Evolutionary conservation across 2,797 vertebrate species (phyloP).

Genomic region (Sebastes glaucus): DNA sequence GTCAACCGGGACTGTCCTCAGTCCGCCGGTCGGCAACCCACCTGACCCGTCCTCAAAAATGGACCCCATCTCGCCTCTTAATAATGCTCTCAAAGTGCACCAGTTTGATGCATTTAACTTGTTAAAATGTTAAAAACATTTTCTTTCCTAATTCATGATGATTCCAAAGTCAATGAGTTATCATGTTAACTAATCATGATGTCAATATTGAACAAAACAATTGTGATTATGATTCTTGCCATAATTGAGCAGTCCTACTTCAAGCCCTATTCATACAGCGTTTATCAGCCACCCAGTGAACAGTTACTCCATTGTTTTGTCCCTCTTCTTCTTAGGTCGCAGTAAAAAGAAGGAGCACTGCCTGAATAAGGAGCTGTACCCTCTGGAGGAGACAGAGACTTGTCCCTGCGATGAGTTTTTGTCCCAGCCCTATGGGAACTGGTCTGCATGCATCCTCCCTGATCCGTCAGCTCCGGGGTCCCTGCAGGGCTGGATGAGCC

Average conservation of each 20-base stretch:
- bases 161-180: too few relatives aligned
- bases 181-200: too few relatives aligned
- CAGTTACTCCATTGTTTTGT: slow-evolving; percentile 7
- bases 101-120: too few relatives aligned
- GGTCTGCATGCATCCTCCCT: slow-evolving; percentile 91
- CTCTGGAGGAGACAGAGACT: slow-evolving; percentile 85
- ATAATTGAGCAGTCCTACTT: not conserved
- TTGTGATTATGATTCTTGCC: too few relatives aligned
- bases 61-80: too few relatives aligned
- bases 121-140: too few relatives aligned
- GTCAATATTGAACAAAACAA: too few relatives aligned
- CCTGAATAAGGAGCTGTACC: slow-evolving; percentile 85
- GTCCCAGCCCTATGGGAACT: slow-evolving; percentile 90
- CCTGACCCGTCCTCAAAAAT: too few relatives aligned
- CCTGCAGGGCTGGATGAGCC: slow-evolving; percentile 67
- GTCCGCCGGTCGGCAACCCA: too few relatives aligned
- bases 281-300: not conserved
- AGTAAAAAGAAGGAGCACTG: slow-evolving; percentile 94
- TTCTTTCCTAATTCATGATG: too few relatives aligned
- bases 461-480: slow-evolving; percentile 56
- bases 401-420: slow-evolving; percentile 89
- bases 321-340: slow-evolving; percentile 82
- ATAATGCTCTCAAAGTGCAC: too few relatives aligned
- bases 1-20: too few relatives aligned
- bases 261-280: not conserved